These are phyloP conservation scores for Hylia prasina DNA, from an alignment of 2,113 vertebrate genomes.

Conservation along the genomic window DNA sequence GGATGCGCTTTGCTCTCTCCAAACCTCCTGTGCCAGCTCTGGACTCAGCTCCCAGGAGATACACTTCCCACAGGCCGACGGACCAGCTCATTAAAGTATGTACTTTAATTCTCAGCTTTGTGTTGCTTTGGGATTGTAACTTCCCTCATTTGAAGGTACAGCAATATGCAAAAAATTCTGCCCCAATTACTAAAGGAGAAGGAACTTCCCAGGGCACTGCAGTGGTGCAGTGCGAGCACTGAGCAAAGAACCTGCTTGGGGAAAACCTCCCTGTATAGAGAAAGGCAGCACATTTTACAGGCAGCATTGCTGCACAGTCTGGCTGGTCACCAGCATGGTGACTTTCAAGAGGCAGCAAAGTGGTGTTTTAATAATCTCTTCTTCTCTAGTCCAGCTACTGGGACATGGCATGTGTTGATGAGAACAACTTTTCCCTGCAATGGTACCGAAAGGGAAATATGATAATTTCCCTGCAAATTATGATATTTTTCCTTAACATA, in stretches of 20 bases:
- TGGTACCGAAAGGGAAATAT: not conserved
- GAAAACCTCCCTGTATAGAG: not conserved
- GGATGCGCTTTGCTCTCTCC: not conserved
- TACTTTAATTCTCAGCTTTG: not conserved
- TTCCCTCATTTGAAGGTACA: conserved; percentile 1
- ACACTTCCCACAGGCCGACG: not conserved
- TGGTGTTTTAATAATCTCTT: not conserved
- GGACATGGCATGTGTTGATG: not conserved
- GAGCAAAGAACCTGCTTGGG: not conserved
- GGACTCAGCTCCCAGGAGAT: not conserved
- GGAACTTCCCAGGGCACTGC: not conserved
- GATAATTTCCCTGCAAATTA: not conserved
- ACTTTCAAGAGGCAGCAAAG: not conserved
- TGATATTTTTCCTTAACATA: not conserved
- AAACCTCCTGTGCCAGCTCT: not conserved
- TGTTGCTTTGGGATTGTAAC: conserved; percentile 21
- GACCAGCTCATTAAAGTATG: conserved; percentile 18
- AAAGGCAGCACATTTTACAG: not conserved
- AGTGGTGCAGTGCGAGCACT: not conserved
- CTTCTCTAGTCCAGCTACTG: not conserved
- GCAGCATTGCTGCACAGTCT: not conserved
- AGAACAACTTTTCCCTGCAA: not conserved
- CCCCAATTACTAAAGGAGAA: conserved; percentile 40
- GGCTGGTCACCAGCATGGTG: not conserved
- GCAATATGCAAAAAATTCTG: conserved; percentile 13